Evolutionary conservation across 1,140 invertebrate species (phyloP).

Genomic region (Pogonus chalceus): DNA sequence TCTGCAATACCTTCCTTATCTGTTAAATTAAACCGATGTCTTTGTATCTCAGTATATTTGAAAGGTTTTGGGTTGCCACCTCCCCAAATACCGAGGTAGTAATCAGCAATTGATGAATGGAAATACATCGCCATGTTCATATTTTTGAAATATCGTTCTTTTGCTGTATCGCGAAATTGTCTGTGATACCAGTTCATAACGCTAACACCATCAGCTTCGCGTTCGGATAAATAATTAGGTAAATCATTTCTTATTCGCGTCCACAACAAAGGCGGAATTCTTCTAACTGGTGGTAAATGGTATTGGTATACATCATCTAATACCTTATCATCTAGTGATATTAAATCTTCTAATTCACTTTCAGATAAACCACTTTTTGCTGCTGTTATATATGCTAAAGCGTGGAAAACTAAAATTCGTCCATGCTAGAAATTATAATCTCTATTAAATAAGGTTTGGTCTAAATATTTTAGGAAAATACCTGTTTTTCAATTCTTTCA

Average conservation of each 20-base stretch:
- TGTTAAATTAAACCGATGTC: constrained; percentile 73
- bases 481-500: constrained; percentile 86
- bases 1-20: constrained; percentile 91
- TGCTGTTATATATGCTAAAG: constrained; percentile 88
- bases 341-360: constrained; percentile 88
- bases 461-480: constrained; percentile 21
- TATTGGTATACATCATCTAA: constrained; percentile 98
- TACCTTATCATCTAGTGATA: constrained; percentile 85
- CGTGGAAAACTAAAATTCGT: constrained; percentile 84
- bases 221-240: constrained; percentile 89
- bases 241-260: constrained; percentile 90
- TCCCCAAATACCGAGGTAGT: constrained; percentile 93
- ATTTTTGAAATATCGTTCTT: constrained; percentile 94
- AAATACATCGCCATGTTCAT: constrained; percentile 93
- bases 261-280: constrained; percentile 93
- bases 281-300: constrained; percentile 86
- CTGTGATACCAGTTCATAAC: constrained; percentile 97
- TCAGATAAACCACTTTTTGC: constrained; percentile 87
- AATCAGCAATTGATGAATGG: constrained; percentile 95
- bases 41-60: constrained; percentile 93
- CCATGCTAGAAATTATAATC: constrained; percentile 55
- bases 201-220: constrained; percentile 93
- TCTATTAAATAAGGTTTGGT: constrained; percentile 4
- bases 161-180: constrained; percentile 88
- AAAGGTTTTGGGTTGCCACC: constrained; percentile 91